Percentiles rank a stretch among this genome's conserved stretches.
These are phyloP conservation scores for Panthera leo DNA, from an alignment of 2,113 vertebrate species.

Conservation along the genomic window DNA sequence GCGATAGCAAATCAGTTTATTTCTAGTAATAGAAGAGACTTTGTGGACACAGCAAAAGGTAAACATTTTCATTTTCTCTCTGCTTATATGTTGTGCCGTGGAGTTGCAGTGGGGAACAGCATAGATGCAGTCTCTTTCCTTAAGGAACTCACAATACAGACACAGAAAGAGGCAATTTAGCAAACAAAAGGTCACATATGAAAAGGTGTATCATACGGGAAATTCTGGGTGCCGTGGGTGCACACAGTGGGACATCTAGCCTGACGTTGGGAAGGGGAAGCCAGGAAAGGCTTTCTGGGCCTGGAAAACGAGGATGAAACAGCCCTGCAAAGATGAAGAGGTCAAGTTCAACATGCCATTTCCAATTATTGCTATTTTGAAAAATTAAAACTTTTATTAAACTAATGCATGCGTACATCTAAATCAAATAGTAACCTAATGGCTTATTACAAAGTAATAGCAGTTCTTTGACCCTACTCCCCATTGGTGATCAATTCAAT, in stretches of 20 bases:
- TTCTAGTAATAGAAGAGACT: conserved; percentile 86
- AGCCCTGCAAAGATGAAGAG: background rate
- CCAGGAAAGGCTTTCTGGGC: background rate
- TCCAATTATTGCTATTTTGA: background rate
- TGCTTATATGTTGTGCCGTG: too few relatives aligned
- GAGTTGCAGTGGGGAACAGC: too few relatives aligned
- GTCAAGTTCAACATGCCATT: background rate
- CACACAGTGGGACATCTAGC: background rate
- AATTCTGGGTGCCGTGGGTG: background rate
- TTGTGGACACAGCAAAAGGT: conserved; percentile 85
- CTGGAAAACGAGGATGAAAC: background rate
- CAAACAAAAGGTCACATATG: background rate
- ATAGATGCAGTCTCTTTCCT: background rate
- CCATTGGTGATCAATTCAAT: background rate
- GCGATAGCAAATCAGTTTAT: conserved; percentile 83
- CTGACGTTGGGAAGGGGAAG: background rate
- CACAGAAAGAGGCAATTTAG: background rate
- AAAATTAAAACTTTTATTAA: background rate
- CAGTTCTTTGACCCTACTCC: background rate
- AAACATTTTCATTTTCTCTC: background rate
- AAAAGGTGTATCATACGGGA: background rate
- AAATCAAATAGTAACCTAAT: background rate
- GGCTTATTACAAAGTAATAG: background rate
- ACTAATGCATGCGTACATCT: background rate
- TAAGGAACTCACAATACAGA: background rate